Percentiles rank a stretch among this genome's conserved stretches.
phyloP scores from a whole-genome alignment of 2,888 invertebrate genomes.

The Zele albiditarsus region DNA sequence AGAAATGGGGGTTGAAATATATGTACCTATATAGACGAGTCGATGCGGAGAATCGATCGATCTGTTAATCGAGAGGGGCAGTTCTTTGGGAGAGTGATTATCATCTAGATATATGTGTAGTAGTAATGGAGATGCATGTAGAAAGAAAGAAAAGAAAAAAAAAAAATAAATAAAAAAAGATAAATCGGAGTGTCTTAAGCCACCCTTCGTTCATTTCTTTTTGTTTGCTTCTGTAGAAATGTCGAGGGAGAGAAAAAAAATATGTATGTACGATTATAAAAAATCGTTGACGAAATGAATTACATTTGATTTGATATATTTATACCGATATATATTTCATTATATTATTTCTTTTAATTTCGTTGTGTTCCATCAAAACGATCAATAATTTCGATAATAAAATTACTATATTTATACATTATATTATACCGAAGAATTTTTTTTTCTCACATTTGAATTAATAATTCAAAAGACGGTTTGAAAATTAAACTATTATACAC shows the following conservation, averaged over 20 bases:
- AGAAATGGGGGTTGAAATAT: slow-evolving; percentile 33
- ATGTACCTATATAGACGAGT: slow-evolving; percentile 1
- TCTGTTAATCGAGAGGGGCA: slow-evolving; percentile 55
- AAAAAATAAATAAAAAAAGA: slow-evolving; percentile 22
- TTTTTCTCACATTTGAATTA: too few relatives aligned
- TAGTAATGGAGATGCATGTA: slow-evolving; percentile 13
- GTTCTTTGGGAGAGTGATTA: slow-evolving; percentile 44
- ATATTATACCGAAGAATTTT: too few relatives aligned
- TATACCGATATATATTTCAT: background rate
- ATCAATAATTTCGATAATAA: too few relatives aligned
- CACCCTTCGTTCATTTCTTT: slow-evolving; percentile 13
- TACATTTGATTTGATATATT: background rate
- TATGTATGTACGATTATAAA: background rate
- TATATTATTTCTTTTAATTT: background rate
- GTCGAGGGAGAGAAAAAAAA: too few relatives aligned
- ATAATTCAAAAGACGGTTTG: too few relatives aligned
- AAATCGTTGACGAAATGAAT: background rate
- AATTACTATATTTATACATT: too few relatives aligned
- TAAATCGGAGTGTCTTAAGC: slow-evolving; percentile 26
- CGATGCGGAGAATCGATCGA: slow-evolving; percentile 49
- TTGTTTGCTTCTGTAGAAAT: slow-evolving; percentile 7
- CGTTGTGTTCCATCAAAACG: background rate
- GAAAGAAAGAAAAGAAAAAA: slow-evolving; percentile 7
- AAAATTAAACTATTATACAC: too few relatives aligned
- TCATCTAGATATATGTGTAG: slow-evolving; percentile 40